A percentile compares a stretch with the other conserved stretches of the same genome.
phyloP scores from a whole-genome alignment of 2,113 vertebrate species.

The Epinephelus fuscoguttatus region DNA sequence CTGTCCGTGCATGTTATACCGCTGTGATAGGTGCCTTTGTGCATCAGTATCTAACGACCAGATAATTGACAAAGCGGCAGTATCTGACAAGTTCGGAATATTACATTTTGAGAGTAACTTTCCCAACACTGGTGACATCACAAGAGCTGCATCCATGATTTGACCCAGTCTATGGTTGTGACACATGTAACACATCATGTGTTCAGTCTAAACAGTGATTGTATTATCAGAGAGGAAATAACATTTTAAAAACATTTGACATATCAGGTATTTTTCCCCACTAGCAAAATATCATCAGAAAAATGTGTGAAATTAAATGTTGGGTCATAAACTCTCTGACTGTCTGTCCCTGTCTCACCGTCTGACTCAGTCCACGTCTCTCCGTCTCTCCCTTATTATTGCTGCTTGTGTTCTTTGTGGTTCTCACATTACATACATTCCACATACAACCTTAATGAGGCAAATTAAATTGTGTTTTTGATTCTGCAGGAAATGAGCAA shows the following conservation, averaged over 20 bases:
- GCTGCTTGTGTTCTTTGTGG: constrained; percentile 27
- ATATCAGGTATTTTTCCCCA: constrained; percentile 26
- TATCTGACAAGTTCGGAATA: too few relatives aligned
- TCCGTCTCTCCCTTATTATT: background rate
- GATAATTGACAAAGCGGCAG: too few relatives aligned
- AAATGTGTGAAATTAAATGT: constrained; percentile 10
- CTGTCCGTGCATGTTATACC: too few relatives aligned
- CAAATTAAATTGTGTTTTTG: constrained; percentile 52
- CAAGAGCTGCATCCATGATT: too few relatives aligned
- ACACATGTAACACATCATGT: too few relatives aligned
- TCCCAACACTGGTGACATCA: too few relatives aligned
- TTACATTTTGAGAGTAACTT: too few relatives aligned
- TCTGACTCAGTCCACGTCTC: background rate
- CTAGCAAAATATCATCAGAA: background rate
- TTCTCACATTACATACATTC: constrained; percentile 49
- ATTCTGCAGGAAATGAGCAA: constrained; percentile 57
- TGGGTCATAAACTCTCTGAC: background rate
- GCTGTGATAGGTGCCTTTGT: too few relatives aligned
- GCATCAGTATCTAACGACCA: too few relatives aligned
- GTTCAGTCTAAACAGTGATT: too few relatives aligned
- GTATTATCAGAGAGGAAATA: too few relatives aligned
- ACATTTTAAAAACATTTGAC: constrained; percentile 10
- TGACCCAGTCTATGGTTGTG: too few relatives aligned
- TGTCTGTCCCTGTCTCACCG: background rate
- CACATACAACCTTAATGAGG: constrained; percentile 48